Evolutionary conservation across 2,888 invertebrate species (phyloP).

Genomic region (Cephus sareptanus): DNA sequence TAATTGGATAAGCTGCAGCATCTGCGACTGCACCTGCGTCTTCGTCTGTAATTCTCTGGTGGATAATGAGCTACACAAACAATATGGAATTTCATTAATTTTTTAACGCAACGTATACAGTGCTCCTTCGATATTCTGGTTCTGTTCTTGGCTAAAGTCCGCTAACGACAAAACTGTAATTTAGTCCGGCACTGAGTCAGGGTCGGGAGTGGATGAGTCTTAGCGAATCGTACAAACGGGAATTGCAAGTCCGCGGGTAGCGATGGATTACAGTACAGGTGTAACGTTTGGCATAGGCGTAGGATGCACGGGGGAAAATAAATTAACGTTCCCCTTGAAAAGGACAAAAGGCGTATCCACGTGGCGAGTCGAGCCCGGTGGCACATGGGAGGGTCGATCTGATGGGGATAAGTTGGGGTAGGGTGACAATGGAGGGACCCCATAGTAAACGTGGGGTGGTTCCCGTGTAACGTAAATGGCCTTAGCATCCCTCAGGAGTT

Average conservation of each 20-base stretch:
- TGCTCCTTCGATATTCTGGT: too few relatives aligned
- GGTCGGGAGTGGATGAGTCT: too few relatives aligned
- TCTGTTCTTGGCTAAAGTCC: too few relatives aligned
- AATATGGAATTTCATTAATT: neutral
- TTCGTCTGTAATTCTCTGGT: neutral
- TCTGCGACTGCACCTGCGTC: neutral
- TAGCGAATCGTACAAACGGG: too few relatives aligned
- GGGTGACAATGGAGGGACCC: neutral
- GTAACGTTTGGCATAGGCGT: neutral
- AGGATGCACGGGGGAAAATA: neutral
- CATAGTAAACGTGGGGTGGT: neutral
- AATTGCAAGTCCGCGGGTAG: too few relatives aligned
- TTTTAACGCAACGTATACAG: too few relatives aligned
- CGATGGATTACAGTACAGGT: too few relatives aligned
- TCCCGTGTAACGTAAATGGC: neutral
- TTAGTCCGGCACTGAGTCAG: too few relatives aligned
- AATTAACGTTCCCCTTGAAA: neutral
- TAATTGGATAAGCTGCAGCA: neutral
- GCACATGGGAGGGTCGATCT: neutral
- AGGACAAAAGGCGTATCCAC: neutral
- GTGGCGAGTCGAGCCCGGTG: neutral
- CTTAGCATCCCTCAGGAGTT: slow-evolving; percentile 23
- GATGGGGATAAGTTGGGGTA: neutral
- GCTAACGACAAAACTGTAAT: too few relatives aligned
- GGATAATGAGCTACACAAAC: neutral